These are phyloP conservation scores for Varecia variegata DNA, from an alignment of 2,797 vertebrate genomes.

Conservation along the genomic window DNA sequence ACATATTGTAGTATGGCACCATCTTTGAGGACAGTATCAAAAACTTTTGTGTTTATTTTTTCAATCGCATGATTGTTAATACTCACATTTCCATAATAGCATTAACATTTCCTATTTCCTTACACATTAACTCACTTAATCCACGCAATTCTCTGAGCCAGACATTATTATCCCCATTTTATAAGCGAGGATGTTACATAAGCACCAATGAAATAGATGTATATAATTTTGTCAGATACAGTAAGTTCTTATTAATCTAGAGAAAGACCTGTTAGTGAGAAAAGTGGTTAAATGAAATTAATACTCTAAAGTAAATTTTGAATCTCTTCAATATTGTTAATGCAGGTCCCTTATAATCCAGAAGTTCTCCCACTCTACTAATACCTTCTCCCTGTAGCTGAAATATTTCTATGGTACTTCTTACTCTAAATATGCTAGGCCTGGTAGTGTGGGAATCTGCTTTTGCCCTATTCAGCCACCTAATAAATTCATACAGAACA, in stretches of 20 bases:
- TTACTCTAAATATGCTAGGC: neutral
- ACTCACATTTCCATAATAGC: neutral
- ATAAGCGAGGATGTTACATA: neutral
- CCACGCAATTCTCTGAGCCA: neutral
- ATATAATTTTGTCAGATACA: neutral
- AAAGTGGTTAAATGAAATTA: conserved; percentile 12
- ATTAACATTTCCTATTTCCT: neutral
- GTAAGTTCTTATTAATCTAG: neutral
- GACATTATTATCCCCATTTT: neutral
- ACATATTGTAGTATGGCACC: neutral
- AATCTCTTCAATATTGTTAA: neutral
- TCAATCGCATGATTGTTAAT: neutral
- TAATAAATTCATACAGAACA: neutral
- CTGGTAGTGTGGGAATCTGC: neutral
- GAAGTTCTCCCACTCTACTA: neutral
- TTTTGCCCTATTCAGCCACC: neutral
- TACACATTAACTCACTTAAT: conserved; percentile 12
- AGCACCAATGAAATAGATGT: neutral
- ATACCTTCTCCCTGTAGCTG: neutral
- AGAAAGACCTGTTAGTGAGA: neutral
- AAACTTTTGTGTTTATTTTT: neutral
- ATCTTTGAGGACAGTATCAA: neutral
- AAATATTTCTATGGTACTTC: neutral
- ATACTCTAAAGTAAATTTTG: neutral
- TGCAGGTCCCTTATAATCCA: neutral